Conservation (phyloP, 2,888 invertebrate genomes). For the Ashinkailepas kermadecensis region DNA sequence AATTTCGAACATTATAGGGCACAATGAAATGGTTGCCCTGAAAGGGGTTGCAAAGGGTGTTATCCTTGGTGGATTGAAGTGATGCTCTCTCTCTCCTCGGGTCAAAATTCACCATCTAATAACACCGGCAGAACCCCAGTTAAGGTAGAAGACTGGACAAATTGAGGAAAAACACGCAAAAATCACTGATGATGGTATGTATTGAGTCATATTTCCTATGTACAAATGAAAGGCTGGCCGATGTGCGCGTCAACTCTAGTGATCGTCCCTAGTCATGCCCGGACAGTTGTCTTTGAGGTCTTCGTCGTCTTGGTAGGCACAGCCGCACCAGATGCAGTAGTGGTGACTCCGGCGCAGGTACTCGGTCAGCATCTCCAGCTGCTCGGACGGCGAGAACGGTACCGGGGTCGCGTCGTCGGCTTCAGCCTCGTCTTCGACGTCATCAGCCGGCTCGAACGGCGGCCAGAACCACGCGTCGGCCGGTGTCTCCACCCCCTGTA, state of each 20-base stretch:
- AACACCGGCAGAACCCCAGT: no score
- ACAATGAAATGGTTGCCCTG: no score
- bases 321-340: conserved; percentile 75
- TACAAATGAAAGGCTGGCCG: no score
- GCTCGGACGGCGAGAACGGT: conserved; percentile 42
- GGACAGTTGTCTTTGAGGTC: conserved; percentile 59
- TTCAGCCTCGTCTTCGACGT: conserved; percentile 38
- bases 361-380: conserved; percentile 53
- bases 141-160: no score
- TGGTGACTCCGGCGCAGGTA: conserved; percentile 62
- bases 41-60: no score
- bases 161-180: no score
- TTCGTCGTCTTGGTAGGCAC: conserved; percentile 54
- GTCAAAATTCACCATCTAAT: no score
- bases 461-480: conserved; percentile 55
- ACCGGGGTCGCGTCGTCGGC: conserved; percentile 32
- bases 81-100: no score
- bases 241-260: conserved; percentile 39
- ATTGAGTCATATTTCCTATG: no score
- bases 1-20: no score
- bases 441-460: conserved; percentile 39
- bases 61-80: no score
- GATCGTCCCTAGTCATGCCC: conserved; percentile 56
- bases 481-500: conserved; percentile 45
- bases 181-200: no score